Conservation (phyloP, 1,140 invertebrate species). For the Aethina tumida region DNA sequence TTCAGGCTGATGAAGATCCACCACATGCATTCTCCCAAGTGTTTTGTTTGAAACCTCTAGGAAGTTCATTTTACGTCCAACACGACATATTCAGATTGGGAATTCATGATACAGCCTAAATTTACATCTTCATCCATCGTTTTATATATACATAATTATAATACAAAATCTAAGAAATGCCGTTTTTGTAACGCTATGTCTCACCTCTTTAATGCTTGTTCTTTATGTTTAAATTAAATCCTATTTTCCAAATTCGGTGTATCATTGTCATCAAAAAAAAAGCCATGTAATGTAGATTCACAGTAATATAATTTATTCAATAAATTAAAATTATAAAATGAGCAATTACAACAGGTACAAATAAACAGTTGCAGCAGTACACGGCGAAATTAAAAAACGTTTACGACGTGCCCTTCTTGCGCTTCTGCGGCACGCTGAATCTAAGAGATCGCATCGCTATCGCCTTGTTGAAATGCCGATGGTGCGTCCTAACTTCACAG, state of each 20-base stretch:
- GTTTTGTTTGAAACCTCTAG: slow-evolving; percentile 80
- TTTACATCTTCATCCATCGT: slow-evolving; percentile 8
- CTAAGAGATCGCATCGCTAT: slow-evolving; percentile 75
- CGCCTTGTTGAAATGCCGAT: slow-evolving; percentile 72
- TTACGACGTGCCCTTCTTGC: slow-evolving; percentile 12
- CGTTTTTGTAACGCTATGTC: slow-evolving; percentile 2
- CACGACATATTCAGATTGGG: slow-evolving; percentile 89
- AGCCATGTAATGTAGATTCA: background rate
- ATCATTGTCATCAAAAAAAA: too few relatives aligned
- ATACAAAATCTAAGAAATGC: too few relatives aligned
- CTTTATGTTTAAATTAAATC: slow-evolving; percentile 17
- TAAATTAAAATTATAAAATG: slow-evolving; percentile 7
- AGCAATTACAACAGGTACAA: slow-evolving; percentile 14
- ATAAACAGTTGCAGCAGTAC: slow-evolving; percentile 7
- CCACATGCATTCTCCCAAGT: slow-evolving; percentile 83
- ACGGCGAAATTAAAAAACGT: too few relatives aligned
- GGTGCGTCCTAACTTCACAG: slow-evolving; percentile 53
- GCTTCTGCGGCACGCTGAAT: slow-evolving; percentile 29
- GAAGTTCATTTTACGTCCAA: slow-evolving; percentile 76
- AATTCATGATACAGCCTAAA: slow-evolving; percentile 65
- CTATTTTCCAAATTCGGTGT: slow-evolving; percentile 24
- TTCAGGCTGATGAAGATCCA: slow-evolving; percentile 86
- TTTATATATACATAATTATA: too few relatives aligned
- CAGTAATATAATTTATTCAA: slow-evolving; percentile 3
- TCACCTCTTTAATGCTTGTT: slow-evolving; percentile 17